A percentile compares a stretch with the other conserved stretches of the same genome.
Evolutionary conservation across 2,888 invertebrate species (phyloP).

Genomic region (Thymelicus sylvestris): DNA sequence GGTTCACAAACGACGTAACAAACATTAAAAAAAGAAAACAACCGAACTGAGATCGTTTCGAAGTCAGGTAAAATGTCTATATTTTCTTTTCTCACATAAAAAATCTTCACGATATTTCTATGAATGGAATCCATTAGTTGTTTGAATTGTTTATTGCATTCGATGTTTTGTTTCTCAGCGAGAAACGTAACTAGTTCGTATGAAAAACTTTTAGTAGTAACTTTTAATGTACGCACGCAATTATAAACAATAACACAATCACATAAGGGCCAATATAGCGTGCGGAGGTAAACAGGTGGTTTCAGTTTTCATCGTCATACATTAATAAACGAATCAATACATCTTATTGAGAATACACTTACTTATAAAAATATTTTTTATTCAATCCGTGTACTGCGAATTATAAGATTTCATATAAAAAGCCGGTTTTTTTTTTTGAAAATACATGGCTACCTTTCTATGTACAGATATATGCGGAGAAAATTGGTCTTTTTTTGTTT

Average conservation of each 20-base stretch:
- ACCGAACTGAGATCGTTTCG: too few species aligned
- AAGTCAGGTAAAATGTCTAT: too few species aligned
- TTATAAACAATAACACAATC: conserved; percentile 33
- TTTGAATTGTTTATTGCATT: conserved; percentile 10
- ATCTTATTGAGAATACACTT: conserved; percentile 25
- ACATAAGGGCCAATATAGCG: conserved; percentile 31
- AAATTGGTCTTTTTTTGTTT: too few species aligned
- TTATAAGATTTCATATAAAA: too few species aligned
- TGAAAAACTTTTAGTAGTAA: conserved; percentile 13
- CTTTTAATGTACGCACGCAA: conserved; percentile 13
- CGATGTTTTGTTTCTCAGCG: conserved; percentile 1
- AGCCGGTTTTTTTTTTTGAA: too few species aligned
- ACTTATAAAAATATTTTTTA: background rate
- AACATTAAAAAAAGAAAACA: too few species aligned
- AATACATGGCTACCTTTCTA: too few species aligned
- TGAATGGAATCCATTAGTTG: conserved; percentile 3
- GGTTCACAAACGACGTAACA: too few species aligned
- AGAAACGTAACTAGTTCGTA: conserved; percentile 8
- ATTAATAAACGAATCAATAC: conserved; percentile 27
- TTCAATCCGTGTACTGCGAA: background rate
- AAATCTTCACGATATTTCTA: background rate
- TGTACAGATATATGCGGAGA: too few species aligned
- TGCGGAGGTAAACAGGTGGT: conserved; percentile 32
- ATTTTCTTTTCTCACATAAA: too few species aligned
- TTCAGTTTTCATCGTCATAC: conserved; percentile 36